These are phyloP conservation scores for Polydrusus pterygomalis DNA, from an alignment of 2,888 invertebrate species.

Conservation along the genomic window DNA sequence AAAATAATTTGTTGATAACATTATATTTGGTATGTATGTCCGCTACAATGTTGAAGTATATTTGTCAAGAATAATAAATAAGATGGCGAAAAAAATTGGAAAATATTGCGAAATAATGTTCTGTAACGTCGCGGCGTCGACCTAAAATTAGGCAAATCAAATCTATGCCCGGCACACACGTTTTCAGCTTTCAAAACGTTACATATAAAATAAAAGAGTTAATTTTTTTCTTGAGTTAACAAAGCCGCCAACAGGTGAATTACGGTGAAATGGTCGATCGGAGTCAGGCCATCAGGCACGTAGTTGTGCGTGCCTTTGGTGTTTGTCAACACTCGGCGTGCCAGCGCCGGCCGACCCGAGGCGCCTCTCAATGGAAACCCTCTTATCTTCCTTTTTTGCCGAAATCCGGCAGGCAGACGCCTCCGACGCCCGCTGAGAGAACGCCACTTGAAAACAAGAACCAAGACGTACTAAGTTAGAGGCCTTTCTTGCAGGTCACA, in stretches of 20 bases:
- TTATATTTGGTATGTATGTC: too few relatives aligned
- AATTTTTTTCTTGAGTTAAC: too few relatives aligned
- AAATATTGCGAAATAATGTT: too few relatives aligned
- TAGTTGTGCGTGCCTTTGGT: slow-evolving; percentile 61
- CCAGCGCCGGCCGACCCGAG: slow-evolving; percentile 52
- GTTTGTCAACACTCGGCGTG: slow-evolving; percentile 61
- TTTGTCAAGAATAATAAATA: too few relatives aligned
- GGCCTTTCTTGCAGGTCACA: slow-evolving; percentile 3
- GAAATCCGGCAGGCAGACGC: slow-evolving; percentile 56
- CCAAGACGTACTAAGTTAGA: slow-evolving; percentile 6
- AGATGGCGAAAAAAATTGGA: too few relatives aligned
- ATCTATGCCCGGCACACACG: too few relatives aligned
- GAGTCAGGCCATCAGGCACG: slow-evolving; percentile 53
- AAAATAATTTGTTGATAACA: too few relatives aligned
- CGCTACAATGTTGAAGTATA: too few relatives aligned
- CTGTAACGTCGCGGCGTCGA: too few relatives aligned
- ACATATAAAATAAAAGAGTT: too few relatives aligned
- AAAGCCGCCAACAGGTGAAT: slow-evolving; percentile 52
- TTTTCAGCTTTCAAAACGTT: too few relatives aligned
- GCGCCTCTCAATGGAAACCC: slow-evolving; percentile 61
- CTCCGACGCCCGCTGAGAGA: slow-evolving; percentile 52
- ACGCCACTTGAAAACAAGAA: slow-evolving; percentile 46
- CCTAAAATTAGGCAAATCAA: too few relatives aligned
- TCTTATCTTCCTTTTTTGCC: slow-evolving; percentile 62
- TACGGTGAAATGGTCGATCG: slow-evolving; percentile 40